These are phyloP conservation scores for Rhizomys pruinosus DNA, from an alignment of 2,113 vertebrate species.

Conservation along the genomic window DNA sequence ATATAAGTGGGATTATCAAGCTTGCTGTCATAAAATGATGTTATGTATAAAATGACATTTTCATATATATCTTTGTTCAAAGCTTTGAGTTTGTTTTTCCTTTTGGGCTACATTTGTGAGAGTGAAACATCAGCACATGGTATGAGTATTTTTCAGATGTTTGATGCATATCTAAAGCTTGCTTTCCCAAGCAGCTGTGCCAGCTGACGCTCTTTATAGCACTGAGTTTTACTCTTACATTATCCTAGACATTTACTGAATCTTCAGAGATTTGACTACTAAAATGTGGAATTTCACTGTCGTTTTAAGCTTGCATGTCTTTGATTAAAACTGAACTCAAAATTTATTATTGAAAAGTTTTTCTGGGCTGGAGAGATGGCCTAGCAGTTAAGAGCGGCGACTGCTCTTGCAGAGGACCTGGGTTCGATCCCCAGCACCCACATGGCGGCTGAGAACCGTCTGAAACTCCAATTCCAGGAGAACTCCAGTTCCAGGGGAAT, in stretches of 20 bases:
- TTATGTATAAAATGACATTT: neutral
- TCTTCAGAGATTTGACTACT: neutral
- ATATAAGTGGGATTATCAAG: neutral
- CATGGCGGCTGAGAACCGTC: too few relatives aligned
- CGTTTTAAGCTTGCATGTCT: neutral
- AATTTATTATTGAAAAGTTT: neutral
- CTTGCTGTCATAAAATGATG: neutral
- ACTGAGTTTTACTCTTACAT: neutral
- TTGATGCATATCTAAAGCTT: neutral
- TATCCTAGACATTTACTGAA: neutral
- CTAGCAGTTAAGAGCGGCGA: too few relatives aligned
- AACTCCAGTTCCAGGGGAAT: too few relatives aligned
- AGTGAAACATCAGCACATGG: neutral
- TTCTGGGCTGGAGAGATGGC: too few relatives aligned
- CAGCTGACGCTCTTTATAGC: neutral
- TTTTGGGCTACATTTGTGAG: neutral
- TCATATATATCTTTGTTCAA: neutral
- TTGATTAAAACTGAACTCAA: neutral
- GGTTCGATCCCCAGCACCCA: too few relatives aligned
- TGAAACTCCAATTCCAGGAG: too few relatives aligned
- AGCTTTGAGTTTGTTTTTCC: neutral
- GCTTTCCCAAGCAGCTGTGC: neutral
- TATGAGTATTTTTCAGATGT: slow-evolving; percentile 2
- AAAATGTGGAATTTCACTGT: neutral
- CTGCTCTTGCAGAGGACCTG: too few relatives aligned